These are phyloP conservation scores for Siniperca scherzeri DNA, from an alignment of 2,797 vertebrate genomes.

Conservation along the genomic window DNA sequence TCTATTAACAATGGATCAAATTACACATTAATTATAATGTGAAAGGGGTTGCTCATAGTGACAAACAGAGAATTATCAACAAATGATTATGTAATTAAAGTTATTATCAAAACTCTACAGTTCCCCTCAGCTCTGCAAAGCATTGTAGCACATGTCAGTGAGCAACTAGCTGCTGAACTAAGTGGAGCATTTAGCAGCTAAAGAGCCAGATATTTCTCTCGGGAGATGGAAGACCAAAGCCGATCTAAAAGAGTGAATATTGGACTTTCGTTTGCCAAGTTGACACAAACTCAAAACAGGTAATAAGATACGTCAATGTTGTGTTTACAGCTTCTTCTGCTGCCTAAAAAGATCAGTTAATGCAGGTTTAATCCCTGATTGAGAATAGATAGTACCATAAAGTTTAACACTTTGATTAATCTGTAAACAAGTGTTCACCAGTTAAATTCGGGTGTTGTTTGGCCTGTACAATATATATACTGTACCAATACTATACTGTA, in stretches of 20 bases:
- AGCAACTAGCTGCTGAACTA: not conserved
- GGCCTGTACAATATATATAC: not conserved
- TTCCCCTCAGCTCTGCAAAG: not conserved
- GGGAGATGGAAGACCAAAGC: too few relatives aligned
- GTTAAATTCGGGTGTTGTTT: not conserved
- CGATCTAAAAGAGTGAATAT: too few relatives aligned
- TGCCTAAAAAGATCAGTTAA: not conserved
- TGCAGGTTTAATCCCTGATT: too few relatives aligned
- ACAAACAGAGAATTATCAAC: not conserved
- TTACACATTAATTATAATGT: not conserved
- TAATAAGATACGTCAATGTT: not conserved
- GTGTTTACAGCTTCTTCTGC: not conserved
- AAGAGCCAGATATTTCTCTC: too few relatives aligned
- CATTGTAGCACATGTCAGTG: not conserved
- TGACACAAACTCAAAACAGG: not conserved
- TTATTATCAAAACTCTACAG: too few relatives aligned
- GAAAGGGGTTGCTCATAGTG: not conserved
- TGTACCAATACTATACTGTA: too few relatives aligned
- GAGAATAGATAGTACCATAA: not conserved
- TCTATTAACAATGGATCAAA: not conserved
- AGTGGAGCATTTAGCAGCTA: too few relatives aligned
- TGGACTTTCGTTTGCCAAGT: too few relatives aligned
- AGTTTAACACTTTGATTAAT: too few relatives aligned
- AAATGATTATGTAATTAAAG: too few relatives aligned
- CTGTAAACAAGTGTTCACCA: not conserved